Evolutionary conservation across 2,888 invertebrate genomes (phyloP).

Genomic region (Selenia dentaria): DNA sequence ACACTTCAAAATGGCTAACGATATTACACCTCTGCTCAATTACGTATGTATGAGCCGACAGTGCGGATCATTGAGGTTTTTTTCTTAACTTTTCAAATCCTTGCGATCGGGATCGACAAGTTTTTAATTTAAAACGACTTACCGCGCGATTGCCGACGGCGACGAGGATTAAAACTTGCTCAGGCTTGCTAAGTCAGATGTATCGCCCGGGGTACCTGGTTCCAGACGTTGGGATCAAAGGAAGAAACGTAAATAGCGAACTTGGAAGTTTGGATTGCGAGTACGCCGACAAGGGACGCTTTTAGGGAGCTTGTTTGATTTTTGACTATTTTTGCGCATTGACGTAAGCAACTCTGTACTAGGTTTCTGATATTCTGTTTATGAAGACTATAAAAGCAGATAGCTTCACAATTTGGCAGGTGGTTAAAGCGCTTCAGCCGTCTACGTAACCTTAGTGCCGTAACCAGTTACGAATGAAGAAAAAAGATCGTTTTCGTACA

Average conservation of each 20-base stretch:
- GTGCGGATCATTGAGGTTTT: slow-evolving; percentile 41
- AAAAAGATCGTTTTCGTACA: no score
- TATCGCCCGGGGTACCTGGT: slow-evolving; percentile 48
- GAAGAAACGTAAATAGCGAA: slow-evolving; percentile 17
- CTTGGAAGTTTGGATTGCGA: slow-evolving; percentile 1
- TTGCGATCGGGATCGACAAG: slow-evolving; percentile 54
- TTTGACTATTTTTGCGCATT: background rate
- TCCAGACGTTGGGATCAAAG: slow-evolving; percentile 44
- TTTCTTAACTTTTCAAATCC: slow-evolving; percentile 51
- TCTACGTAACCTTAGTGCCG: no score
- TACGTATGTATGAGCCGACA: slow-evolving; percentile 41
- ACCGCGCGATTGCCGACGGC: slow-evolving; percentile 64
- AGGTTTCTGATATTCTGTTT: no score
- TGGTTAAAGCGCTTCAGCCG: no score
- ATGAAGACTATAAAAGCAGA: no score
- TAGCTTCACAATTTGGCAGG: no score
- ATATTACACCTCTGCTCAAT: slow-evolving; percentile 7
- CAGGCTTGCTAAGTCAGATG: slow-evolving; percentile 36
- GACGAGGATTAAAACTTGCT: slow-evolving; percentile 62
- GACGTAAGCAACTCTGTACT: slow-evolving; percentile 8
- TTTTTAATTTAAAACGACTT: slow-evolving; percentile 76
- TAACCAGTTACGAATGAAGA: no score
- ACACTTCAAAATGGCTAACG: background rate
- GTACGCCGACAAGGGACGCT: background rate
- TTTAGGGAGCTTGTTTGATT: no score